Conservation (phyloP, 2,888 invertebrate genomes). For the Ischnura elegans region DNA sequence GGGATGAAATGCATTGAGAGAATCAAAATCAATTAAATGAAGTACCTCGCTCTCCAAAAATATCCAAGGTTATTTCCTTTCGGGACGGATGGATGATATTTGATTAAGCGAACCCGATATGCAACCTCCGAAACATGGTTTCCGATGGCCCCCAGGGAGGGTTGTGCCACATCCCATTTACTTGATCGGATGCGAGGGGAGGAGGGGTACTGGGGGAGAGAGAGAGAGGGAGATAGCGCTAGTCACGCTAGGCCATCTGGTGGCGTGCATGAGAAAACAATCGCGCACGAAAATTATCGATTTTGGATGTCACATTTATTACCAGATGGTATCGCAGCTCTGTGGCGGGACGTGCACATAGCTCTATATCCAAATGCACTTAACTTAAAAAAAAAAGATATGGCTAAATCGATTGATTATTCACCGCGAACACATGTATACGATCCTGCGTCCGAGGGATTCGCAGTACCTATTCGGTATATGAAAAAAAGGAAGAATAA, state of each 20-base stretch:
- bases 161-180: neutral
- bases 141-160: neutral
- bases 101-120: neutral
- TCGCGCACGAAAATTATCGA: neutral
- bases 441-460: too few species aligned
- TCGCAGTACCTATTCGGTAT: too few species aligned
- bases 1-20: neutral
- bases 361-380: neutral
- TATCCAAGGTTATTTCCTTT: neutral
- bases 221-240: neutral
- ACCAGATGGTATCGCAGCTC: neutral
- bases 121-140: neutral
- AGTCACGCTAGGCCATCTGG: conserved; percentile 12
- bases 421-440: too few species aligned
- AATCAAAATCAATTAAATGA: too few species aligned
- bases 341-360: neutral
- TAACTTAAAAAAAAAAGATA: neutral
- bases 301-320: conserved; percentile 1
- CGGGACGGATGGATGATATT: neutral
- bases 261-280: neutral
- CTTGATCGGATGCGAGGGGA: neutral
- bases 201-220: neutral
- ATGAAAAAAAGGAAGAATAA: too few species aligned
- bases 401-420: neutral
- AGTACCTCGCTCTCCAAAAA: too few species aligned